Base-by-base conservation (phyloP, 2,113 vertebrate species). In the Podarcis muralis region DNA sequence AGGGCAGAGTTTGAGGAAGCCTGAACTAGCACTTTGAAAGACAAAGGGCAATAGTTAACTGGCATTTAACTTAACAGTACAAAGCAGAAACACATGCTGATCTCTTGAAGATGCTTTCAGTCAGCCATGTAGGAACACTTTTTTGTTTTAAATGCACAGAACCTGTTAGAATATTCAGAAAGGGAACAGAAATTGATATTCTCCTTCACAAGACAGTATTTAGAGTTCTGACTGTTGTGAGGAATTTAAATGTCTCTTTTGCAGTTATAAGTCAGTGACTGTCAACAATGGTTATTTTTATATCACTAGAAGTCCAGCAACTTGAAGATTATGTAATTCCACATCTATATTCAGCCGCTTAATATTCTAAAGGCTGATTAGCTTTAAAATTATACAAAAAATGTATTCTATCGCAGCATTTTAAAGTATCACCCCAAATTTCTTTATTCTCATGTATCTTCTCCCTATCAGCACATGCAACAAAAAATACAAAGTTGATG, bases 291-390 rank as follows among this genome's bases (percentile, higher is more conserved):
- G 35, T n/a, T 78, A 57, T 78, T 72, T 74, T 71, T 84, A 91
- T 89, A 81, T 53, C 48, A 57, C 90, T 87, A 91, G 87, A 91
- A 88, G 76, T 72, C 87, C 32, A 30, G 16, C 27, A 27, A 77
- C 77, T 92, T 91, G 86, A 86, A 83, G 86, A 89, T 88, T 35
- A 8, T 75, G 79, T 80, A 22, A 78, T 48, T 90, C 80, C 72
- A 88, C 87, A 92, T n/a, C 80, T 92, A 92, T 89, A 93, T 13
- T 35, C 83, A 92, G 77, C 32, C 87, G 85, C 27, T 88, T 75
- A 92, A 81, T 11, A 53, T 62, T 83, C 80, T 74, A 62, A 30
- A 59, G 25, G 20, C 37, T 25, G 5, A n/a, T 22, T 40, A n/a
- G 20, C 23, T 78, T 53, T 53, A 53, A 53, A 53, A 53, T 12